Conservation (phyloP, 2,113 vertebrate species). For the Suricata suricatta region DNA sequence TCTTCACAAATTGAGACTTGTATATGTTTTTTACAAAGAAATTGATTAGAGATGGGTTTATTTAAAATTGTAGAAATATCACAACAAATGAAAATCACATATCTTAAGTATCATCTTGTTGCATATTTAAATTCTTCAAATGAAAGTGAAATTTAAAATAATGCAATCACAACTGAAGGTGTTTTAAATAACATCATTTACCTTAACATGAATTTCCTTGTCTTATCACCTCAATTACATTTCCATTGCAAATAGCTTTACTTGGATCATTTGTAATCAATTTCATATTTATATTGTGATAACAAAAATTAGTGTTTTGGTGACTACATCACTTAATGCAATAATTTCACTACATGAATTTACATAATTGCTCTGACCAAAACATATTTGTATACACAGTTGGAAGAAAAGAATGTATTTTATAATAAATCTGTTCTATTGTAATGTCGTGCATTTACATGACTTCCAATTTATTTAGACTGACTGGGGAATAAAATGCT, state of each 20-base stretch:
- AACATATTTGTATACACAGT: neutral
- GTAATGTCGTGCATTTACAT: neutral
- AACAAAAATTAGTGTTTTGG: conserved; percentile 64
- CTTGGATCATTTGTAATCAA: conserved; percentile 73
- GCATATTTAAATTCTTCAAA: conserved; percentile 62
- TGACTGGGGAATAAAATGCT: neutral
- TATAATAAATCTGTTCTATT: neutral
- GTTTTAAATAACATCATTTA: conserved; percentile 78
- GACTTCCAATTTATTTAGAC: neutral
- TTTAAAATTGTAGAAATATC: conserved; percentile 41
- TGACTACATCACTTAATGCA: conserved; percentile 70
- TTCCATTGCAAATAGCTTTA: conserved; percentile 82
- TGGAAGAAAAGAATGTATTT: neutral
- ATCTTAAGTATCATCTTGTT: conserved; percentile 43
- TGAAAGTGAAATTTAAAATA: conserved; percentile 71
- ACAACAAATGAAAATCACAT: conserved; percentile 11
- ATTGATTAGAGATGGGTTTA: neutral
- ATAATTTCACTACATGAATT: conserved; percentile 56
- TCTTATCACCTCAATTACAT: conserved; percentile 78
- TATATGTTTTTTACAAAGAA: neutral
- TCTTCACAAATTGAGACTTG: neutral
- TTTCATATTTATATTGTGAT: conserved; percentile 79
- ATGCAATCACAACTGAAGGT: conserved; percentile 66
- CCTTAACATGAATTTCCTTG: conserved; percentile 76
- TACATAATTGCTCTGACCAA: conserved; percentile 54